These are phyloP conservation scores for Labeo rohita DNA, from an alignment of 2,113 vertebrate genomes.

Conservation along the genomic window DNA sequence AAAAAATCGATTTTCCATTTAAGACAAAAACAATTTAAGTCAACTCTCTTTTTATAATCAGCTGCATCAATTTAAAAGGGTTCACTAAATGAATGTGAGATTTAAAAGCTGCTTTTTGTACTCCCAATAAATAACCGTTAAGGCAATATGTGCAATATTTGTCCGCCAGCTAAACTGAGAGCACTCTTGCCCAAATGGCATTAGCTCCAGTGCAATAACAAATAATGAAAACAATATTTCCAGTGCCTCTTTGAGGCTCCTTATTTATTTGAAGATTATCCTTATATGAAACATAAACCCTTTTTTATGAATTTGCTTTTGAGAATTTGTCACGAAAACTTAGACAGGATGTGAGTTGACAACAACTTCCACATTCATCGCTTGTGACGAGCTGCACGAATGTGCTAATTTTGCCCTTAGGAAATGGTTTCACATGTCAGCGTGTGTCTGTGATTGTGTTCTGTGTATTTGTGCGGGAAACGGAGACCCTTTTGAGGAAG, in stretches of 20 bases:
- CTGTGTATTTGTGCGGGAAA: neutral
- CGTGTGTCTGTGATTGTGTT: neutral
- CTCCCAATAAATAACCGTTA: neutral
- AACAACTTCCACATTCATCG: neutral
- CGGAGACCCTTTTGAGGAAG: constrained; percentile 7
- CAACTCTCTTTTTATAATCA: neutral
- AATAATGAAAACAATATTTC: constrained; percentile 45
- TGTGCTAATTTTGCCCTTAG: constrained; percentile 13
- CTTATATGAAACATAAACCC: constrained; percentile 37
- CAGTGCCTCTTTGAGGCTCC: neutral
- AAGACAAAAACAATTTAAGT: neutral
- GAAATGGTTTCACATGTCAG: neutral
- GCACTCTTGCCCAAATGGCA: neutral
- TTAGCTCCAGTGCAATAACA: constrained; percentile 29
- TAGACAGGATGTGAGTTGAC: neutral
- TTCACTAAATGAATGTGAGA: neutral
- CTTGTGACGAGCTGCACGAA: neutral
- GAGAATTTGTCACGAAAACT: neutral
- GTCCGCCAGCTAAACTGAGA: neutral
- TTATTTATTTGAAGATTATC: constrained; percentile 40
- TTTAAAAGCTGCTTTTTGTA: constrained; percentile 1
- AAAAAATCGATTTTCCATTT: neutral
- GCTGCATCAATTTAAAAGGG: neutral
- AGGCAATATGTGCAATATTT: constrained; percentile 19
- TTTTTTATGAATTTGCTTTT: constrained; percentile 26